Evolutionary conservation across 1,140 invertebrate species (phyloP).

Genomic region (Drosophila guanche): DNA sequence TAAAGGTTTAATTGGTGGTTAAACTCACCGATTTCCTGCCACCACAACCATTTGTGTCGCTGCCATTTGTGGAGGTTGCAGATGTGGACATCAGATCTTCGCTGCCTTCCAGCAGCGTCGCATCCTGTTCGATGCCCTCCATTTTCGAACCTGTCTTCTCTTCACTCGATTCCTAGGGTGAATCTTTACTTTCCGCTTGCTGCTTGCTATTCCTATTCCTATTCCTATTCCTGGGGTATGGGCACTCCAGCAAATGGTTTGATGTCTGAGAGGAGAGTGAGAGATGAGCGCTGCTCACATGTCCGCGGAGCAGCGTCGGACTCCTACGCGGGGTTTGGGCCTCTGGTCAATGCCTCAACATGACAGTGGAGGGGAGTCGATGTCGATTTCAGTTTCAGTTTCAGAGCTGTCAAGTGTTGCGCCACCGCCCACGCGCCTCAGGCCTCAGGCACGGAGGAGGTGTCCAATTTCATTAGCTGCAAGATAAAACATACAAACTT

Average conservation of each 20-base stretch:
- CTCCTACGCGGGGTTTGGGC: constrained; percentile 45
- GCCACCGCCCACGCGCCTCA: constrained; percentile 47
- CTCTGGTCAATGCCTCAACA: constrained; percentile 50
- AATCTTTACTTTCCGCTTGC: constrained; percentile 14
- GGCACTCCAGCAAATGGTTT: not conserved
- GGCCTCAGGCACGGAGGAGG: constrained; percentile 32
- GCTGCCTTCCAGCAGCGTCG: constrained; percentile 42
- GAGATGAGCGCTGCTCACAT: constrained; percentile 53
- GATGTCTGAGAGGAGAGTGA: constrained; percentile 21
- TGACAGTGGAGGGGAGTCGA: constrained; percentile 36
- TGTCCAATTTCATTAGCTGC: constrained; percentile 72
- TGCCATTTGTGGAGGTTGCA: constrained; percentile 65
- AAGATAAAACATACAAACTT: constrained; percentile 53
- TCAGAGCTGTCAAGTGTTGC: constrained; percentile 27
- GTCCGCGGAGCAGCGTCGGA: constrained; percentile 25
- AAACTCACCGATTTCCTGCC: constrained; percentile 66
- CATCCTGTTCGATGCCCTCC: constrained; percentile 65
- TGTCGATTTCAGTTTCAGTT: constrained; percentile 32
- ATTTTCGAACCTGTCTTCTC: constrained; percentile 23
- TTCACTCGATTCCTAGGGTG: constrained; percentile 8
- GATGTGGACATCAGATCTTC: constrained; percentile 73
- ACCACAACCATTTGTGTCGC: constrained; percentile 63
- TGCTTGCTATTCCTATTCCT: not conserved
- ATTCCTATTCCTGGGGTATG: too few relatives aligned
- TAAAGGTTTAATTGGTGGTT: not conserved